These are phyloP conservation scores for Anoplius nigerrimus DNA, from an alignment of 2,888 invertebrate species.

Conservation along the genomic window DNA sequence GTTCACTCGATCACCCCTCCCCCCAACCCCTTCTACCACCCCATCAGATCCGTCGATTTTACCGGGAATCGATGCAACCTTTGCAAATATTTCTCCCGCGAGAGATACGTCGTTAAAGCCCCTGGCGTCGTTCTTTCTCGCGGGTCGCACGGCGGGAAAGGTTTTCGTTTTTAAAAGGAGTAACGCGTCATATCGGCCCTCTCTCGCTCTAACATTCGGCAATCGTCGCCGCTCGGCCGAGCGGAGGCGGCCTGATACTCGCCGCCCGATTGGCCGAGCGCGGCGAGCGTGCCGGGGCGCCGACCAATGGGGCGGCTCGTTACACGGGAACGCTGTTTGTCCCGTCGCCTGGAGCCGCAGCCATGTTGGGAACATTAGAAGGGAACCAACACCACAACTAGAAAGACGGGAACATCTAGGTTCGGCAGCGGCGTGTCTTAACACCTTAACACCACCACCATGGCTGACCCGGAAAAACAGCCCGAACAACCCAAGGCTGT, in stretches of 20 bases:
- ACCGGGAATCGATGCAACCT: too few species aligned
- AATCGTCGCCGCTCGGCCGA: too few species aligned
- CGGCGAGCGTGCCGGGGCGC: background rate
- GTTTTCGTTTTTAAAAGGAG: too few species aligned
- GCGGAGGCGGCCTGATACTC: constrained; percentile 31
- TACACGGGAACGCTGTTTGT: constrained; percentile 59
- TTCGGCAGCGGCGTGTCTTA: constrained; percentile 76
- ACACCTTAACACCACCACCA: constrained; percentile 80
- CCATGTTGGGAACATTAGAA: constrained; percentile 75
- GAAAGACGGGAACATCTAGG: constrained; percentile 77
- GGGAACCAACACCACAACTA: constrained; percentile 76
- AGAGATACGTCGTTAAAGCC: too few species aligned
- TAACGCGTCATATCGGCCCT: too few species aligned
- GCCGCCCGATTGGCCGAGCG: constrained; percentile 30
- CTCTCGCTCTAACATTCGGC: too few species aligned
- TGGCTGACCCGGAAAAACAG: constrained; percentile 97
- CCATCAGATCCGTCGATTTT: too few species aligned
- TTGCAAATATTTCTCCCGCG: too few species aligned
- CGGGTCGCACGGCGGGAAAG: too few species aligned
- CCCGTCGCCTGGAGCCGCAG: constrained; percentile 69
- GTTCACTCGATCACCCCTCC: too few species aligned
- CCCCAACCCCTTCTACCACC: too few species aligned
- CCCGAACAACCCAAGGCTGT: constrained; percentile 84
- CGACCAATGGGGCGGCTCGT: constrained; percentile 53
- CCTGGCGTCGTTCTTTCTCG: too few species aligned